phyloP scores from a whole-genome alignment of 2,113 vertebrate species.

The Rhinoptilus africanus region DNA sequence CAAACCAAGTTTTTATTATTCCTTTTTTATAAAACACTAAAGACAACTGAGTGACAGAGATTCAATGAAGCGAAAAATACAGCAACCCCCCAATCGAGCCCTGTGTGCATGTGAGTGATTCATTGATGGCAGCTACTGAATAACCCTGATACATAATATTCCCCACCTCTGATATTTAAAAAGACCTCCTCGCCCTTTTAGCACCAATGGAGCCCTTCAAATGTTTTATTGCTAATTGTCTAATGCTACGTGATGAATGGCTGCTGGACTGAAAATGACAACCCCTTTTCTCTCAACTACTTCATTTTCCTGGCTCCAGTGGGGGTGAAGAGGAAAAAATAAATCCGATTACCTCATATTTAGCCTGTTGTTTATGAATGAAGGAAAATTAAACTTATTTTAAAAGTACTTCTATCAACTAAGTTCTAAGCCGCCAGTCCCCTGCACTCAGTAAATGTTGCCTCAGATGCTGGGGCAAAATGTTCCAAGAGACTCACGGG shows the following conservation, averaged over 20 bases:
- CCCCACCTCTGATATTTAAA: conserved; percentile 37
- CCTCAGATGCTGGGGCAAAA: neutral
- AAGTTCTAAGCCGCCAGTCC: neutral
- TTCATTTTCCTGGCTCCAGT: conserved; percentile 65
- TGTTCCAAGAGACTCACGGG: neutral
- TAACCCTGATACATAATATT: conserved; percentile 5
- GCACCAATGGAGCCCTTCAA: conserved; percentile 27
- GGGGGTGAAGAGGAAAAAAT: conserved; percentile 66
- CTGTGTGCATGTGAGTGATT: neutral
- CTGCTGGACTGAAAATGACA: conserved; percentile 56
- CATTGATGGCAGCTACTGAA: conserved; percentile 32
- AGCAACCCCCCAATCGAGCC: neutral
- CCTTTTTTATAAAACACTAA: conserved; percentile 5
- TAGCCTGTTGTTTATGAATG: conserved; percentile 23
- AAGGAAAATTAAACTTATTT: conserved; percentile 35
- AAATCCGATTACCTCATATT: conserved; percentile 64
- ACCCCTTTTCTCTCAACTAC: conserved; percentile 56
- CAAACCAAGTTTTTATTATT: conserved; percentile 22
- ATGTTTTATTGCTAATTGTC: conserved; percentile 67
- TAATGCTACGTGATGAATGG: conserved; percentile 41
- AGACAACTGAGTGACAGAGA: conserved; percentile 62
- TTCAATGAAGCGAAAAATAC: neutral
- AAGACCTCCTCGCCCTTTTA: neutral
- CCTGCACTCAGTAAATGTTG: neutral
- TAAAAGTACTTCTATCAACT: neutral